Evolutionary conservation across 2,113 vertebrate species (phyloP).

Genomic region (Rattus norvegicus): DNA sequence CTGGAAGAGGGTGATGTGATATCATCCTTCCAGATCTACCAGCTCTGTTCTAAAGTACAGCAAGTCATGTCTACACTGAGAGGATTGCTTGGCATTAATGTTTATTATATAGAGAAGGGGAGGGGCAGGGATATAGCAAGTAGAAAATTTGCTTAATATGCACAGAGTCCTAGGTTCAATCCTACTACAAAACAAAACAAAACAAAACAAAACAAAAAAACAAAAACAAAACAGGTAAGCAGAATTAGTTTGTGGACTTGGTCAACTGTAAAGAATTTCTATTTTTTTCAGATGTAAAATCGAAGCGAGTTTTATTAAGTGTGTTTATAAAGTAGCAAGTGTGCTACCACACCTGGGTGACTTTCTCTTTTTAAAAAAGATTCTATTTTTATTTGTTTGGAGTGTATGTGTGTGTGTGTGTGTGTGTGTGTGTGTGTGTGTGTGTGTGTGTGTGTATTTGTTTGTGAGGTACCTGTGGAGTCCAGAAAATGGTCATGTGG

Average conservation of each 20-base stretch:
- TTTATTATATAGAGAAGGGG: background rate
- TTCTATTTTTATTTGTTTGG: background rate
- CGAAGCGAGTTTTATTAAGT: background rate
- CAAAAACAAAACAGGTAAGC: background rate
- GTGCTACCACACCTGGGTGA: background rate
- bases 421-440: background rate
- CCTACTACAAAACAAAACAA: background rate
- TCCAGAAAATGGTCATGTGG: background rate
- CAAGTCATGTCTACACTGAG: background rate
- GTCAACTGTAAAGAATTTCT: background rate
- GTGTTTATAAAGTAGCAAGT: background rate
- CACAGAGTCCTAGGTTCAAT: background rate
- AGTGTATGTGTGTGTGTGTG: background rate
- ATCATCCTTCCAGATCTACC: background rate
- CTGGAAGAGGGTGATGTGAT: background rate
- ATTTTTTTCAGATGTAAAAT: background rate
- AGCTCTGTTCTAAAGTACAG: background rate
- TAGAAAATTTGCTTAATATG: background rate
- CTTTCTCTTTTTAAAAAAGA: background rate
- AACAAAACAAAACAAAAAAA: no score
- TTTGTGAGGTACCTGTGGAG: background rate
- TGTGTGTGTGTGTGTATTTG: background rate
- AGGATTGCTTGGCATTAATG: background rate
- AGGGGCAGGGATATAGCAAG: background rate
- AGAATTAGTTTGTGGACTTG: background rate